A percentile compares a stretch with the other conserved stretches of the same genome.
Conservation (phyloP, 1,140 invertebrate species). For the Macrobrachium rosenbergii region DNA sequence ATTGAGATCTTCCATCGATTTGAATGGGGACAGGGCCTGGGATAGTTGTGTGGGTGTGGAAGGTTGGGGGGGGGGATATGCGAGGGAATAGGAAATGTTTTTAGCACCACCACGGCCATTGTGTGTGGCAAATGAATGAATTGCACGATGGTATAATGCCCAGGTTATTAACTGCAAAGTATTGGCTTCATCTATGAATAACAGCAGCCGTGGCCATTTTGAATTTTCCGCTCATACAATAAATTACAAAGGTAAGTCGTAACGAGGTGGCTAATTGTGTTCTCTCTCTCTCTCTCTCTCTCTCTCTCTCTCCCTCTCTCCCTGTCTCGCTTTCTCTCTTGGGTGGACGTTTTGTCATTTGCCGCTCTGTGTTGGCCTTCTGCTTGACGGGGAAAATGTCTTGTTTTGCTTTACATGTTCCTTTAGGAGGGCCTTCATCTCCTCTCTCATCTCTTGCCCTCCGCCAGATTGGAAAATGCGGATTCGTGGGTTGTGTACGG, state of each 20-base stretch:
- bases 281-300: background rate
- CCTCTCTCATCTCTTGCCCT: too few species aligned
- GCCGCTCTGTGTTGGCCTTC: background rate
- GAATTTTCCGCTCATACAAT: conserved; percentile 27
- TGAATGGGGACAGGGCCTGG: background rate
- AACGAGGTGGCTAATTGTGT: conserved; percentile 44
- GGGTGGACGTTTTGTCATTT: background rate
- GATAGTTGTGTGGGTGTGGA: background rate
- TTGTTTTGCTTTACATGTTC: too few species aligned
- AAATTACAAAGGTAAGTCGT: conserved; percentile 38
- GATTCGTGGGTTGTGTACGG: too few species aligned
- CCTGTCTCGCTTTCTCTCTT: too few species aligned
- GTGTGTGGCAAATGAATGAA: conserved; percentile 53
- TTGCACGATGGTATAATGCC: conserved; percentile 47
- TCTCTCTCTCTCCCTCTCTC: background rate
- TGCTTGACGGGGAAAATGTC: background rate
- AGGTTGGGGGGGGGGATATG: background rate
- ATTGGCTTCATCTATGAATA: conserved; percentile 50
- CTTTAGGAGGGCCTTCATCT: too few species aligned
- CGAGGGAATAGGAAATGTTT: background rate
- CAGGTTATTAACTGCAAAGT: conserved; percentile 46
- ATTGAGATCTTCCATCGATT: too few species aligned
- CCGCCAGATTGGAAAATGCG: too few species aligned
- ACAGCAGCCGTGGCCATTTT: conserved; percentile 39
- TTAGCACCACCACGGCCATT: background rate